Percentiles rank a stretch among this genome's conserved stretches.
phyloP scores from a whole-genome alignment of 1,140 invertebrate genomes.

The Pseudomyrmex sp. region DNA sequence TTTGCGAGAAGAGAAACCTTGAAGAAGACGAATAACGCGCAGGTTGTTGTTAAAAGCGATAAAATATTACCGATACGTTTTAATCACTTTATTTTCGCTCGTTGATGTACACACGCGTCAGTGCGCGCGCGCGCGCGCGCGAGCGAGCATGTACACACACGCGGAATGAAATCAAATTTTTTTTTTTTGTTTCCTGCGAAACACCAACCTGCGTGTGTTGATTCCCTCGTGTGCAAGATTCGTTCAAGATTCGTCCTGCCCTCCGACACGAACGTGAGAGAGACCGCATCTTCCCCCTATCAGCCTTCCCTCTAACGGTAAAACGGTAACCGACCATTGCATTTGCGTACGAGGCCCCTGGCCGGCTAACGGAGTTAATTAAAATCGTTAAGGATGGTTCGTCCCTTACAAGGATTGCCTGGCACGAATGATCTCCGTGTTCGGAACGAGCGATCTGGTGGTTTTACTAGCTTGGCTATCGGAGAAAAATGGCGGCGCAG shows the following conservation, averaged over 20 bases:
- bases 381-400: conserved; percentile 74
- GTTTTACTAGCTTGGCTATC: conserved; percentile 40
- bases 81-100: background rate
- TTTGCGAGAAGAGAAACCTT: conserved; percentile 25
- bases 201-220: too few species aligned
- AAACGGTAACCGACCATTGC: conserved; percentile 47
- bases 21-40: conserved; percentile 6
- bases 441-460: conserved; percentile 15
- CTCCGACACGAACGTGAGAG: conserved; percentile 57
- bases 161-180: background rate
- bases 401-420: conserved; percentile 67
- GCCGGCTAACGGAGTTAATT: conserved; percentile 75
- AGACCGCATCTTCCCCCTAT: conserved; percentile 67
- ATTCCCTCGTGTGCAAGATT: conserved; percentile 37
- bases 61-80: background rate
- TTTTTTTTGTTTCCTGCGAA: background rate
- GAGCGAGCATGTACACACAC: too few species aligned
- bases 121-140: too few species aligned
- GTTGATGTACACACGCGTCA: too few species aligned
- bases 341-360: conserved; percentile 70
- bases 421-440: conserved; percentile 21
- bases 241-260: conserved; percentile 54
- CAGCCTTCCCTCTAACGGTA: conserved; percentile 71
- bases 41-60: background rate
- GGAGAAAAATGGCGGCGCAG: background rate